phyloP scores from a whole-genome alignment of 2,888 invertebrate species.

The Callosobruchus maculatus region DNA sequence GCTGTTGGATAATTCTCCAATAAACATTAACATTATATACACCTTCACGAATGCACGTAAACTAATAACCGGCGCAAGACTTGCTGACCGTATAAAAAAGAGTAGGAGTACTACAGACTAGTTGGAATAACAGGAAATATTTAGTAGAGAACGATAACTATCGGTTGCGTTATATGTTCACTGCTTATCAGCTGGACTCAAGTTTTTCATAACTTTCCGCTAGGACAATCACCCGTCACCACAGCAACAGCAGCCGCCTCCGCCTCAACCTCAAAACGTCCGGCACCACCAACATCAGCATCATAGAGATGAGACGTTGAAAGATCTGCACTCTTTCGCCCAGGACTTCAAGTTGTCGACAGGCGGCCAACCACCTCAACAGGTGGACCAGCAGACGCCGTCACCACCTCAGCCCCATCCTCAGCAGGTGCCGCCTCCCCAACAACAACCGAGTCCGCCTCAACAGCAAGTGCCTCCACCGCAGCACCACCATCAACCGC shows the following conservation, averaged over 20 bases:
- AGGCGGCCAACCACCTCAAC: conserved; percentile 13
- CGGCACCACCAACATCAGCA: conserved; percentile 14
- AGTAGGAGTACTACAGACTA: too few species aligned
- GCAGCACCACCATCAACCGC: neutral
- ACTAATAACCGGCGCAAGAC: too few species aligned
- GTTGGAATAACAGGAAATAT: too few species aligned
- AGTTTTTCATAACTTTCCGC: too few species aligned
- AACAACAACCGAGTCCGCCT: conserved; percentile 12
- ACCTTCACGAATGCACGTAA: too few species aligned
- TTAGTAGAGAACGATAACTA: too few species aligned
- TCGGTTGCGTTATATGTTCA: too few species aligned
- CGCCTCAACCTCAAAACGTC: conserved; percentile 35
- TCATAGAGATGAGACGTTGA: conserved; percentile 35
- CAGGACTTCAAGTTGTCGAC: conserved; percentile 70
- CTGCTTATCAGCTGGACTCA: too few species aligned
- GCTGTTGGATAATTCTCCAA: too few species aligned
- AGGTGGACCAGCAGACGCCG: conserved; percentile 18
- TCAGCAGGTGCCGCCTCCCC: conserved; percentile 23
- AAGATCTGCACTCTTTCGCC: conserved; percentile 75
- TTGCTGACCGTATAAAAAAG: too few species aligned
- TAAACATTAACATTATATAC: too few species aligned
- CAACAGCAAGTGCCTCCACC: conserved; percentile 5
- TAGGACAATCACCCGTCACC: neutral
- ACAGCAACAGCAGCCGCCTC: conserved; percentile 11
- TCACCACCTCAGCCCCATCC: conserved; percentile 21